Percentiles rank a stretch among this genome's conserved stretches.
Evolutionary conservation across 2,797 vertebrate genomes (phyloP).

Genomic region (Leucoraja ocellata): DNA sequence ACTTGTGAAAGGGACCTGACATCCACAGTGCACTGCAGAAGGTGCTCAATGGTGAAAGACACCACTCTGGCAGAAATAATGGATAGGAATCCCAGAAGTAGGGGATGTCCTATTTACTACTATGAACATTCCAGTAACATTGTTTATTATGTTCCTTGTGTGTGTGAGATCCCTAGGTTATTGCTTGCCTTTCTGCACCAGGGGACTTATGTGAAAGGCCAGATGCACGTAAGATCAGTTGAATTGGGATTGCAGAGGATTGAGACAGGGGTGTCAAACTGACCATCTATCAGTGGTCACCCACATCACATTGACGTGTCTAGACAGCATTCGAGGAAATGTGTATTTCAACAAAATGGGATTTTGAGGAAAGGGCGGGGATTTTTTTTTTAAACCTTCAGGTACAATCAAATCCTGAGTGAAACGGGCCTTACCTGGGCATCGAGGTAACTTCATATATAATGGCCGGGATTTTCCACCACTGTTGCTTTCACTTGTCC

Average conservation of each 20-base stretch:
- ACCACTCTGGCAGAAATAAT: neutral
- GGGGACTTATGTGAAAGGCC: neutral
- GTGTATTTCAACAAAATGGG: neutral
- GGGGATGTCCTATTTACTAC: constrained; percentile 3
- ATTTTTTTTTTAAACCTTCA: neutral
- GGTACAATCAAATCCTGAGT: neutral
- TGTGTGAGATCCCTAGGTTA: neutral
- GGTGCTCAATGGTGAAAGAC: neutral
- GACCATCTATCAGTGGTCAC: neutral
- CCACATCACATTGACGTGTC: neutral
- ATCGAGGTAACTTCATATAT: neutral
- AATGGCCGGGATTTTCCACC: neutral
- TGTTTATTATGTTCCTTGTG: neutral
- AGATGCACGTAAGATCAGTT: neutral
- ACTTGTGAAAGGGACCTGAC: neutral
- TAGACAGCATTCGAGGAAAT: neutral
- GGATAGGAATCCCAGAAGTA: neutral
- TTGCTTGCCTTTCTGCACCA: neutral
- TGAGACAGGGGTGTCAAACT: neutral
- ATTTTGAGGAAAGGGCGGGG: neutral
- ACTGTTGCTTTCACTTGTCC: neutral
- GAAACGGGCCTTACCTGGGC: neutral
- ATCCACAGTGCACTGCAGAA: neutral
- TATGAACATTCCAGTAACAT: constrained; percentile 30
- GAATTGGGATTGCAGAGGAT: neutral